A percentile compares a stretch with the other conserved stretches of the same genome.
These are phyloP conservation scores for Henricia sp. DNA, from an alignment of 53 echinoderm and acorn worm species.

Conservation along the genomic window DNA sequence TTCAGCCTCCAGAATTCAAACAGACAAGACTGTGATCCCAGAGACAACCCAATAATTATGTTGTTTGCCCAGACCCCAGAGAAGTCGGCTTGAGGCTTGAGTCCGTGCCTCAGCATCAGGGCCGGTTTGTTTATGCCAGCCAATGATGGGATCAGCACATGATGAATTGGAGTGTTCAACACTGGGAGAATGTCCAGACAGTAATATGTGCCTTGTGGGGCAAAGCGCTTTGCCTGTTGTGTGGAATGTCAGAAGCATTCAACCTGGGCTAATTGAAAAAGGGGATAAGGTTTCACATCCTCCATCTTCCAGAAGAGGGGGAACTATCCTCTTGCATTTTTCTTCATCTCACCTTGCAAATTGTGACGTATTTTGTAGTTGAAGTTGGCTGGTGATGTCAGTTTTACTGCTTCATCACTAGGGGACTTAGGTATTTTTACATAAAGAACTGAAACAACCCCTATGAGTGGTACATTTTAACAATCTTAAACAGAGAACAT, in stretches of 20 bases:
- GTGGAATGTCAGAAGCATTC: slow-evolving; percentile 21
- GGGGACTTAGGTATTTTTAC: no score
- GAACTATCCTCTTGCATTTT: no score
- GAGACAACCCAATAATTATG: not conserved
- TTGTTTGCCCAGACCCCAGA: not conserved
- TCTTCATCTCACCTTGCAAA: no score
- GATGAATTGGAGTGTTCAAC: slow-evolving; percentile 10
- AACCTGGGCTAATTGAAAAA: slow-evolving; percentile 36
- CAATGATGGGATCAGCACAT: slow-evolving; percentile 1
- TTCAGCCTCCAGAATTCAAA: no score
- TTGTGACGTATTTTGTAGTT: no score
- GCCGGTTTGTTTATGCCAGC: not conserved
- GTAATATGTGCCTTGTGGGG: no score
- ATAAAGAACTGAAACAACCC: no score
- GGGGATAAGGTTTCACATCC: slow-evolving; percentile 22
- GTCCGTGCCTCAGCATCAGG: not conserved
- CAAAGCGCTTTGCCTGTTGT: not conserved
- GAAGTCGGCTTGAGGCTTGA: not conserved
- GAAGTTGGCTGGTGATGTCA: no score
- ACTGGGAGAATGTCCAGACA: not conserved
- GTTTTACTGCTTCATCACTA: no score
- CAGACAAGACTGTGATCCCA: not conserved
- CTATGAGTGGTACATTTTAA: no score
- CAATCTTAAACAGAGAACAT: no score
- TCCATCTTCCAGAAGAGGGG: no score